Evolutionary conservation across 2,888 invertebrate genomes (phyloP), one percentile per base, ranked within the genome.

Genomic region (Diadegma fenestrale): DNA sequence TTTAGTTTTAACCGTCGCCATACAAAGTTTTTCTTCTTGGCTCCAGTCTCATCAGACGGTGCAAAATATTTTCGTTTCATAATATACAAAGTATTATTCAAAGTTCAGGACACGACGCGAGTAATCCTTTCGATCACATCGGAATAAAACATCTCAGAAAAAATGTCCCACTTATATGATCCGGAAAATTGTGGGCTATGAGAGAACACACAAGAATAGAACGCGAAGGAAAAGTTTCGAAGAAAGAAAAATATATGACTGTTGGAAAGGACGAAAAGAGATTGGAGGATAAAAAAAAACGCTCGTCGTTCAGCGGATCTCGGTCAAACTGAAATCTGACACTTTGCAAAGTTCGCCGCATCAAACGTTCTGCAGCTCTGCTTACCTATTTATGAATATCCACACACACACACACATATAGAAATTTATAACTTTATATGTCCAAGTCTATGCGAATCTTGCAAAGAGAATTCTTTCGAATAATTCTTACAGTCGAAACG

Each of bases 171-270:
- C 43, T 51, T 22, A 19, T 22, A 19, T 33, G 71, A 54, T 66
- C 5, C 33, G 79, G 48, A 64, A 73, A 45, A 43, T 43, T 68
- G 26, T 26, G 69, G 33, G 66, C 37, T 12, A 30, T 37, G 37
- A 37, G 37, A 48, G 22, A n/a, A n/a, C 22, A 19, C 17, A 48
- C 19, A 33, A 61, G 45, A 10, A 43, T 17, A 54, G 26, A 75
- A 37, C 8, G 22, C 26, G 30, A 17, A 22, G 45, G 7, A 51
- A 78, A 84, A 80, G 72, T 84, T 84, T 54, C 41, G 51, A 61
- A n/a, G 48, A 66, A 81, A 81, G 84, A 78, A 84, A 84, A 84
- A 78, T 78, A 78, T 78, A 78, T 17, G 48, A 37, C 19, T 14
- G 64, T 4, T n/a, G 48, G 10, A 30, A 12, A 64, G 48, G 30